A percentile compares a stretch with the other conserved stretches of the same genome.
Evolutionary conservation across 1,140 invertebrate species (phyloP).

Genomic region (Eumaeus atala): DNA sequence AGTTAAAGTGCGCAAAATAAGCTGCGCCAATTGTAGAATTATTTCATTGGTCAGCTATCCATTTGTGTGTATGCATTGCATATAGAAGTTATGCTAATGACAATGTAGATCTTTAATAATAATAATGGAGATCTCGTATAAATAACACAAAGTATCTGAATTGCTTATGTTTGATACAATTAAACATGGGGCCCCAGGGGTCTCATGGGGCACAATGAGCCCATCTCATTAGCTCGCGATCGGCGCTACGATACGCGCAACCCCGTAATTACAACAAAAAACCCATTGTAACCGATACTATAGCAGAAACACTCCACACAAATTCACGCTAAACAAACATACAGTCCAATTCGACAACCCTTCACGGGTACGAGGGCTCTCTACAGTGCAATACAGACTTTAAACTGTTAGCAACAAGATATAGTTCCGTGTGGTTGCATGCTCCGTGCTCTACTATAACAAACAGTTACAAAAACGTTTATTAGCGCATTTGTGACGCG

Average conservation of each 20-base stretch:
- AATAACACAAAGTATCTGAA: no score
- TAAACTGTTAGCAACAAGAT: background rate
- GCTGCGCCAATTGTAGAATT: no score
- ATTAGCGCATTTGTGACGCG: slow-evolving; percentile 48
- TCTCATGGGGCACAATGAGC: slow-evolving; percentile 1
- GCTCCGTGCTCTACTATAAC: slow-evolving; percentile 19
- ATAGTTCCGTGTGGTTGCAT: slow-evolving; percentile 6
- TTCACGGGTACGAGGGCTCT: background rate
- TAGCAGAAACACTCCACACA: slow-evolving; percentile 23
- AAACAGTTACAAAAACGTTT: slow-evolving; percentile 47
- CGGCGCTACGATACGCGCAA: slow-evolving; percentile 8
- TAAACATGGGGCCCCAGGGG: slow-evolving; percentile 1
- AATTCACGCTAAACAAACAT: slow-evolving; percentile 32
- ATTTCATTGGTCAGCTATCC: no score
- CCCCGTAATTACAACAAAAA: slow-evolving; percentile 26
- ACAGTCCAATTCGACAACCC: slow-evolving; percentile 21
- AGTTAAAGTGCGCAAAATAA: no score
- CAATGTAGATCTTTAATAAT: background rate
- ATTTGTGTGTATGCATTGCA: no score
- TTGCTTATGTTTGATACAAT: background rate
- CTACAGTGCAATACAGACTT: background rate
- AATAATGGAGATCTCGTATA: no score
- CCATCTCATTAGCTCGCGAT: slow-evolving; percentile 6
- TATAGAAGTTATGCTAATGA: background rate
- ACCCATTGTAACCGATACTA: slow-evolving; percentile 27